Evolutionary conservation across 2,113 vertebrate genomes (phyloP), one percentile per base, ranked within the genome.

Genomic region (Hypocryptadius cinnamomeus): DNA sequence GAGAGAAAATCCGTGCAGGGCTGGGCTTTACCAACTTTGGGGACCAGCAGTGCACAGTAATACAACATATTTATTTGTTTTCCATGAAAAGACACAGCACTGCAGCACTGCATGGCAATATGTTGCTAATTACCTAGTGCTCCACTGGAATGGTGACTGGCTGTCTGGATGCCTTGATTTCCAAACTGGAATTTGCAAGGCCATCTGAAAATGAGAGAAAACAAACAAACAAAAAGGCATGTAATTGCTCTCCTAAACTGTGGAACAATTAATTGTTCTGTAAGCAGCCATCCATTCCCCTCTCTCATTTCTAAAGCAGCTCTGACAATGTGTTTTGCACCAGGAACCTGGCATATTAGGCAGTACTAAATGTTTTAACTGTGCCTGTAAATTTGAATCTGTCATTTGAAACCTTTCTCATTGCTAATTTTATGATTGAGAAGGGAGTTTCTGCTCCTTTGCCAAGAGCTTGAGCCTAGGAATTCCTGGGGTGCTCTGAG

Each of bases 21-120:
- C n/a, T 72, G 68, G 66, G 80, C 64, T 91, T 94, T 90, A 65
- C 92, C 88, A 84, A 24, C 91, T 92, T 90, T 50, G 50, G 89
- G 61, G 81, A 79, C 35, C n/a, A 35, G 54, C 23, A 28, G 23
- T 23, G 0, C 48, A 18, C 39, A 27, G 51, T 78, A 79, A 22
- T 9, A 45, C 35, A 79, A 74, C 51, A 71, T 60, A 53, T 51
- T 85, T 39, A 56, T 92, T 92, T 87, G 40, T 69, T 94, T 92
- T 84, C 40, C 45, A 20, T 64, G 59, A 22, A 81, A 50, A 84
- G 76, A n/a, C 61, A 11, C 22, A 35, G 47, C 37, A 64, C 15
- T 85, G 51, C 39, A 68, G 17, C 27, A 10, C 28, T 59, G 63
- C 21, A 18, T 60, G 2, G 5, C 73, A 82, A 31, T 27, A 11